Percentiles rank a stretch among this genome's conserved stretches.
These are phyloP conservation scores for Melikaiella ostensackeni DNA, from an alignment of 2,888 invertebrate genomes.

Conservation along the genomic window DNA sequence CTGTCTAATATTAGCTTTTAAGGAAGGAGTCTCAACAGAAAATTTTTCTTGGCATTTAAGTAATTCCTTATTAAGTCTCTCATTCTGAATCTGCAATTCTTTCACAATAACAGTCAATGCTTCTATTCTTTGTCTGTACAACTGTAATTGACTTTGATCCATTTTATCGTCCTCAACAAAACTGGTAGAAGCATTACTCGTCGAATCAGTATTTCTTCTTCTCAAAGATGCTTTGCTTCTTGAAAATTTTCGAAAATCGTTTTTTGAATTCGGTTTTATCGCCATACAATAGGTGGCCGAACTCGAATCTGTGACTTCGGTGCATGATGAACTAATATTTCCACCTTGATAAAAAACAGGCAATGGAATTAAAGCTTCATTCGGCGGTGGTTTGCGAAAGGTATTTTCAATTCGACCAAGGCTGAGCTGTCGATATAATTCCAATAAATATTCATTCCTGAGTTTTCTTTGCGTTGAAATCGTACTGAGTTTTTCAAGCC, in stretches of 20 bases:
- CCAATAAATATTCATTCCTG: slow-evolving; percentile 69
- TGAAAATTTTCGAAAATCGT: slow-evolving; percentile 40
- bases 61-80: slow-evolving; percentile 55
- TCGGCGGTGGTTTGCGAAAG: slow-evolving; percentile 64
- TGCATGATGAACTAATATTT: slow-evolving; percentile 58
- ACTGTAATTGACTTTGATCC: slow-evolving; percentile 22
- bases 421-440: slow-evolving; percentile 65
- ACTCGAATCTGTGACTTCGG: slow-evolving; percentile 59
- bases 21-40: slow-evolving; percentile 43
- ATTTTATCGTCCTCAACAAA: slow-evolving; percentile 43
- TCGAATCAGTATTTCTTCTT: slow-evolving; percentile 5
- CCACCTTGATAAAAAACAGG: background rate
- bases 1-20: slow-evolving; percentile 52
- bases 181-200: slow-evolving; percentile 25
- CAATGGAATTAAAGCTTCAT: slow-evolving; percentile 58
- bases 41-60: slow-evolving; percentile 43
- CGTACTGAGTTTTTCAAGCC: slow-evolving; percentile 68
- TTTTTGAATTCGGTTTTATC: slow-evolving; percentile 43
- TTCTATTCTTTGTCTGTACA: slow-evolving; percentile 54
- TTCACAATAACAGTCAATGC: slow-evolving; percentile 52
- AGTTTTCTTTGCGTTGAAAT: slow-evolving; percentile 62
- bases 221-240: background rate
- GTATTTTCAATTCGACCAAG: slow-evolving; percentile 60
- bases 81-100: slow-evolving; percentile 60
- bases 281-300: slow-evolving; percentile 37